Evolutionary conservation across 2,888 invertebrate genomes (phyloP), one percentile per base, ranked within the genome.

Genomic region (Hoplodrina ambigua): DNA sequence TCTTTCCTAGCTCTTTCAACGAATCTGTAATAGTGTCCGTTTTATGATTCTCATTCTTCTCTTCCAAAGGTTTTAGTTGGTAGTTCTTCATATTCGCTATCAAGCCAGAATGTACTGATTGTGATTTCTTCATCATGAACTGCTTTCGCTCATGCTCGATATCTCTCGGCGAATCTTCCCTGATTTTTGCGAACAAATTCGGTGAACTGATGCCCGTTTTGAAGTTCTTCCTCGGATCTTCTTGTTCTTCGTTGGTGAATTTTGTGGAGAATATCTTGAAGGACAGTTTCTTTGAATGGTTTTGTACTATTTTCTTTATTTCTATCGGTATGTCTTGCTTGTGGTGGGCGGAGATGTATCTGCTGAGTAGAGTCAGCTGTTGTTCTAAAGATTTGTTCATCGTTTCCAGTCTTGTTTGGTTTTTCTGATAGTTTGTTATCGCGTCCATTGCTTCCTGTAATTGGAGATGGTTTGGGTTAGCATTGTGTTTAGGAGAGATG

Each of bases 321-420:
- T 98, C 98, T 0, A 96, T 94, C 0, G 98, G 98, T 59, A 98
- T 93, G 61, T 98, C 98, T 53, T 97, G 95, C 64, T 97, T 96
- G 30, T 97, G 96, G 63, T 98, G 89, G 6, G 96, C 96, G 8
- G 97, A 96, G n/a, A 98, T 96, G 89, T 97, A 98, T 3, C 97
- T 96, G 5, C 98, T 98, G 7, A 98, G 93, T 0, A 97, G 96
- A 0, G 97, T 96, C 0, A 98, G 96, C 0, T 98, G 98, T 13
- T 98, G 97, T 87, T 98, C 98, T 74, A 98, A 89, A 0, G 97
- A 96, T 85, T 98, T 97, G 85, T 97, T 97, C 75, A 97, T 97
- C 4, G 97, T 95, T 87, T 98, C 98, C 0, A 98, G 91, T 57
- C 97, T 96, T 93, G 96, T 85, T 96, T 97, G 75, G 93, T 94